These are phyloP conservation scores for Tigriopus japonicus DNA, from an alignment of 1,140 invertebrate genomes.

Conservation along the genomic window DNA sequence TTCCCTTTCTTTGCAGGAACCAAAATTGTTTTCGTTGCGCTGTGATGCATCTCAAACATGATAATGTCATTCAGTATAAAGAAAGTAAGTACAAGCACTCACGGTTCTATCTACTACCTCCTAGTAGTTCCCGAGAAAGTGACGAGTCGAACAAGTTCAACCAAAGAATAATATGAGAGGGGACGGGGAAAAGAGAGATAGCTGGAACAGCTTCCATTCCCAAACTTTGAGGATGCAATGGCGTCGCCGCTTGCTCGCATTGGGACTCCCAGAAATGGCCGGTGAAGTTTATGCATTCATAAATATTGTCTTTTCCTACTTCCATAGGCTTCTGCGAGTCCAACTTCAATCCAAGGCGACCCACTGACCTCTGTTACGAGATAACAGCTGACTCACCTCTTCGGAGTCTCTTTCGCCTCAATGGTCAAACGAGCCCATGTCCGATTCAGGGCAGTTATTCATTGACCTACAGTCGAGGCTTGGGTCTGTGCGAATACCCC, in stretches of 20 bases:
- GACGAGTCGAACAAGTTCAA: too few species aligned
- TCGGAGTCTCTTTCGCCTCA: slow-evolving; percentile 66
- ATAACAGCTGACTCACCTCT: slow-evolving; percentile 69
- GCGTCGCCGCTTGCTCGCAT: too few species aligned
- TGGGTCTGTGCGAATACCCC: slow-evolving; percentile 38
- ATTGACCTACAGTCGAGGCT: slow-evolving; percentile 60
- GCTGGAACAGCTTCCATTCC: too few species aligned
- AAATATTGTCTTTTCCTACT: not conserved
- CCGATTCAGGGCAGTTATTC: slow-evolving; percentile 33
- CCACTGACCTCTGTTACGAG: slow-evolving; percentile 41
- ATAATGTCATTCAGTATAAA: slow-evolving; percentile 10
- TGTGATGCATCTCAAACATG: slow-evolving; percentile 10
- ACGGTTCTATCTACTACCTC: not conserved
- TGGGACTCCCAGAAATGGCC: too few species aligned
- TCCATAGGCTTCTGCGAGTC: slow-evolving; percentile 5
- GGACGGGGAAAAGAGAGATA: too few species aligned
- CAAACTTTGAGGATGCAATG: too few species aligned
- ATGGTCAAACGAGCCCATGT: slow-evolving; percentile 30
- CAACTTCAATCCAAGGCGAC: not conserved
- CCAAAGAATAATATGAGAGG: too few species aligned
- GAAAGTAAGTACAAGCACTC: slow-evolving; percentile 7
- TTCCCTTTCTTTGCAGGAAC: not conserved
- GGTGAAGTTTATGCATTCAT: too few species aligned
- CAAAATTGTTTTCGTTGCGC: not conserved
- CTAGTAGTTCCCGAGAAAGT: too few species aligned